Percentiles rank a stretch among this genome's conserved stretches.
These are phyloP conservation scores for Drosophila kanekoi DNA, from an alignment of 2,888 invertebrate species.

Conservation along the genomic window DNA sequence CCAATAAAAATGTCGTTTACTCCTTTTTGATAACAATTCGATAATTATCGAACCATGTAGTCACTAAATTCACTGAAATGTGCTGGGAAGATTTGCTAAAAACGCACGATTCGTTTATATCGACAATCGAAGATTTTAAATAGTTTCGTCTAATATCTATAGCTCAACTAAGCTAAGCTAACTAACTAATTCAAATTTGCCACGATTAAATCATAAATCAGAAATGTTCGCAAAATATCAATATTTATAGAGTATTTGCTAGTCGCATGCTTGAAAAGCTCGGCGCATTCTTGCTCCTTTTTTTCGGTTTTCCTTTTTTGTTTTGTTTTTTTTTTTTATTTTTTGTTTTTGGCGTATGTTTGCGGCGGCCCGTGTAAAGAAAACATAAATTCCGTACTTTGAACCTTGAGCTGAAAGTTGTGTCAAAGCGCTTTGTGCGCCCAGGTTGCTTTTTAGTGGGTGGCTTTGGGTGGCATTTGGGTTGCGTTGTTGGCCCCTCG, in stretches of 20 bases:
- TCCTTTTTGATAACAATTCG: too few species aligned
- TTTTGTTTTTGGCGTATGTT: constrained; percentile 52
- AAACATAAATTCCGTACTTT: constrained; percentile 70
- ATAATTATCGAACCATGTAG: too few species aligned
- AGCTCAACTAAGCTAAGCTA: too few species aligned
- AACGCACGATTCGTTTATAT: too few species aligned
- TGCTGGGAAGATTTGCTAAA: too few species aligned
- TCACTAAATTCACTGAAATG: too few species aligned
- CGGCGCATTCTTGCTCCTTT: constrained; percentile 14
- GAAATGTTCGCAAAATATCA: background rate
- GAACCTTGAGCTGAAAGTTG: constrained; percentile 68
- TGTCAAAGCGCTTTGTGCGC: constrained; percentile 65
- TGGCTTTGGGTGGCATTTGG: constrained; percentile 11
- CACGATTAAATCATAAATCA: background rate
- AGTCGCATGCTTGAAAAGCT: background rate
- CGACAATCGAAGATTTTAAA: too few species aligned
- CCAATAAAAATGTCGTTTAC: background rate
- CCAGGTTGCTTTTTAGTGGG: constrained; percentile 36
- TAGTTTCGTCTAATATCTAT: too few species aligned
- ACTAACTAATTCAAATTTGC: too few species aligned
- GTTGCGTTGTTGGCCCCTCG: background rate
- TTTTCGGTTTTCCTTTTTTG: constrained; percentile 2
- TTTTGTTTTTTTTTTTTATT: too few species aligned
- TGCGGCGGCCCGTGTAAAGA: constrained; percentile 59
- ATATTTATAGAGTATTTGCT: background rate